Percentiles rank a stretch among this genome's conserved stretches.
phyloP scores from a whole-genome alignment of 2,113 vertebrate genomes.

The Fregetta grallaria region DNA sequence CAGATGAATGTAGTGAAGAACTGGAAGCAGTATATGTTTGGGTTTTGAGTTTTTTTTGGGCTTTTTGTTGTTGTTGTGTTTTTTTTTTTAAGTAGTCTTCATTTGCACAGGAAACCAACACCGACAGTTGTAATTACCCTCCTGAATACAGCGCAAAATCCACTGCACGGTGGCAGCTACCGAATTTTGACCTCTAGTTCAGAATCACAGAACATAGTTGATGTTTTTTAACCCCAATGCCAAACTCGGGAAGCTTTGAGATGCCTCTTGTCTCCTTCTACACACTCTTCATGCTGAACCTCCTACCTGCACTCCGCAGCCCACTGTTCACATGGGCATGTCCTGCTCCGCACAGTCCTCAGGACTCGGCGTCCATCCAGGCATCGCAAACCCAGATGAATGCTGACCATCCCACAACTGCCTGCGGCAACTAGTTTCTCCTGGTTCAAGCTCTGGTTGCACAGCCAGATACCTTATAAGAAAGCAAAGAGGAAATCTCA shows the following conservation, averaged over 20 bases:
- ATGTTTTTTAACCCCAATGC: background rate
- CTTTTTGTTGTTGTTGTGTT: no score
- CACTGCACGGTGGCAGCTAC: background rate
- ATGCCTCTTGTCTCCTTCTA: background rate
- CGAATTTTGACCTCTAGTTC: background rate
- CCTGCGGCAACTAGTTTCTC: fast-evolving
- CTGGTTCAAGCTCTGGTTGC: background rate
- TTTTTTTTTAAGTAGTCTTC: background rate
- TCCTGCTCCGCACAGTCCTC: background rate
- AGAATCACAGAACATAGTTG: background rate
- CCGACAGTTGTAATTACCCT: background rate
- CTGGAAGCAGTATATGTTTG: background rate
- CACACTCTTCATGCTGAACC: background rate
- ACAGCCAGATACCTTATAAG: background rate
- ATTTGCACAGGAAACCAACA: background rate
- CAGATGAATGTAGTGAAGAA: background rate
- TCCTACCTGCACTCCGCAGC: background rate
- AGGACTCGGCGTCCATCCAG: no score
- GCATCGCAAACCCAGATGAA: background rate
- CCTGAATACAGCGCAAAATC: background rate
- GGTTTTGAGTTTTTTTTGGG: background rate
- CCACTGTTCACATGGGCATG: fast-evolving
- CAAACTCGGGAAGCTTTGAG: background rate
- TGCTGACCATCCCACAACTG: background rate
- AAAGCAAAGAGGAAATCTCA: background rate